A percentile compares a stretch with the other conserved stretches of the same genome.
These are phyloP conservation scores for Percopsis omiscomaycus DNA, from an alignment of 2,797 vertebrate genomes.

Conservation along the genomic window DNA sequence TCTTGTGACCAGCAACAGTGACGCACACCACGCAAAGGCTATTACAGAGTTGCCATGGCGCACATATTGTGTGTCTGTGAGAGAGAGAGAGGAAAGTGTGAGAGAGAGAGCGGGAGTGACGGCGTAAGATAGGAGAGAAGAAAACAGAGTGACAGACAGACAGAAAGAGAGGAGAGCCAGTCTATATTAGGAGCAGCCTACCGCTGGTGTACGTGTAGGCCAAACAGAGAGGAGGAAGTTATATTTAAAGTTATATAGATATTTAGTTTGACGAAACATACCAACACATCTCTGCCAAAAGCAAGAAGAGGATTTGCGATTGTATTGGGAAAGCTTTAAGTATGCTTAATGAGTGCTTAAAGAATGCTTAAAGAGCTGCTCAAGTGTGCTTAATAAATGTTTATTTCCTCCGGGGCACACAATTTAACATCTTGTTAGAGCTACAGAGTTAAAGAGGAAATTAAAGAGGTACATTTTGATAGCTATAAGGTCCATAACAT, in stretches of 20 bases:
- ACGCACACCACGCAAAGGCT: background rate
- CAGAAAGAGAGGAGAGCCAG: background rate
- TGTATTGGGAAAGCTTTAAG: too few species aligned
- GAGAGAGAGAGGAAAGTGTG: background rate
- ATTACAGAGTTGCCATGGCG: background rate
- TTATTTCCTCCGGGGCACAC: too few species aligned
- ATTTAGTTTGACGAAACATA: background rate
- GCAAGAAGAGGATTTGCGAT: too few species aligned
- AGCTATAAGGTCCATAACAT: too few species aligned
- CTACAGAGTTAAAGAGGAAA: too few species aligned
- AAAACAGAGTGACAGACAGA: conserved; percentile 15
- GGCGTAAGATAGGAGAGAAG: background rate
- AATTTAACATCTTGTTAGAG: too few species aligned
- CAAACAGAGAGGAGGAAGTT: background rate
- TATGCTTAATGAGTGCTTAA: too few species aligned
- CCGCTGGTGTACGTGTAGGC: conserved; percentile 11
- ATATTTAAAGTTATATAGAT: background rate
- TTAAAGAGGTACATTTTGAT: too few species aligned
- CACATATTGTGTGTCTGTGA: conserved; percentile 6
- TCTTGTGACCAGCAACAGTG: background rate
- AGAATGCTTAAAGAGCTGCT: too few species aligned
- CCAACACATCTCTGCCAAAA: too few species aligned
- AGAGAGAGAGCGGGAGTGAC: conserved; percentile 6
- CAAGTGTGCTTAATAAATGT: too few species aligned
- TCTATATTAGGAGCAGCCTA: conserved; percentile 29